These are phyloP conservation scores for Craterocephalus amniculus DNA, from an alignment of 2,797 vertebrate species.

Conservation along the genomic window DNA sequence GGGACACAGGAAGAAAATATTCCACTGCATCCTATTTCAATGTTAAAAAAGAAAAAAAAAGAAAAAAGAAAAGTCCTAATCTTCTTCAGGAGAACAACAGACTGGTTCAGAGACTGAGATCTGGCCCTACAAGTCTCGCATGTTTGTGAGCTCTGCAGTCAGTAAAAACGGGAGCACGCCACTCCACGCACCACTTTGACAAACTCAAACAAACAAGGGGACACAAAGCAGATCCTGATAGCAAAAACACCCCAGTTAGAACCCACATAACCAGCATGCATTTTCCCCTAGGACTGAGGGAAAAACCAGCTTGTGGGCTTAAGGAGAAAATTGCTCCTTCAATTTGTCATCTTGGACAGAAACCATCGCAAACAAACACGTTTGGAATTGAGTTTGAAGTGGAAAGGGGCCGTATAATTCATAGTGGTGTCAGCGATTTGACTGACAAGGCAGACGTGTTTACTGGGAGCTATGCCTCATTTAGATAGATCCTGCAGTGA, in stretches of 20 bases:
- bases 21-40: conserved; percentile 28
- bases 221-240: conserved; percentile 77
- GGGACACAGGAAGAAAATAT: conserved; percentile 18
- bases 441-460: conserved; percentile 52
- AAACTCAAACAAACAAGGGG: conserved; percentile 80
- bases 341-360: conserved; percentile 64
- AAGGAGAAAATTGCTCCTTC: conserved; percentile 54
- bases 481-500: conserved; percentile 36
- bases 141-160: conserved; percentile 22
- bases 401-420: conserved; percentile 59
- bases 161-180: conserved; percentile 34
- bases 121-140: conserved; percentile 30
- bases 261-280: conserved; percentile 61
- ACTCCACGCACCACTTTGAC: conserved; percentile 60
- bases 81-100: conserved; percentile 69
- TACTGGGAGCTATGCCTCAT: conserved; percentile 34
- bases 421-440: conserved; percentile 49
- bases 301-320: conserved; percentile 34
- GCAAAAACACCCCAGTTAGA: conserved; percentile 65
- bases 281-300: conserved; percentile 45
- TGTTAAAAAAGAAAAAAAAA: conserved; percentile 18
- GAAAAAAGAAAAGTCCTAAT: conserved; percentile 17
- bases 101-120: conserved; percentile 67
- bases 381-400: conserved; percentile 71
- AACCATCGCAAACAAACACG: conserved; percentile 66